Percentiles rank a stretch among this genome's conserved stretches.
phyloP scores from a whole-genome alignment of 2,888 invertebrate species.

The Parnassius apollo region DNA sequence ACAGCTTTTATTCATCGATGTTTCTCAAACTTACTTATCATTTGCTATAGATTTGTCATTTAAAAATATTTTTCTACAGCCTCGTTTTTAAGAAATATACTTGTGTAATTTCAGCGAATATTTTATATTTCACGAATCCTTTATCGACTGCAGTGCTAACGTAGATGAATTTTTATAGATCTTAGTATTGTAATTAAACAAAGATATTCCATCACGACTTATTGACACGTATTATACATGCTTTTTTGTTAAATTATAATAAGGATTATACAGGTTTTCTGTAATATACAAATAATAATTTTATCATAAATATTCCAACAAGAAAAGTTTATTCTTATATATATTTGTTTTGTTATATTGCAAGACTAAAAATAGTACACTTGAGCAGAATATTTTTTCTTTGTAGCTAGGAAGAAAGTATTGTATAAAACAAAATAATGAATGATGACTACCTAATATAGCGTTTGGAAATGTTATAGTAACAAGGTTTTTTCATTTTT shows the following conservation, averaged over 20 bases:
- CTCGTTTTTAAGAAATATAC: constrained; percentile 23
- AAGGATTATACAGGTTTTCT: constrained; percentile 42
- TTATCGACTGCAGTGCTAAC: constrained; percentile 33
- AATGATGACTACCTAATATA: constrained; percentile 25
- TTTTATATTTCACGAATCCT: constrained; percentile 22
- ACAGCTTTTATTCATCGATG: constrained; percentile 6
- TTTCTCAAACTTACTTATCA: constrained; percentile 7
- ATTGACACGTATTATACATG: constrained; percentile 39
- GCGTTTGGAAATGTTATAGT: constrained; percentile 32
- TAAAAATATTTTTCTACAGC: constrained; percentile 16
- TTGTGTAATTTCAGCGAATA: constrained; percentile 20
- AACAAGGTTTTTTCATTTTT: constrained; percentile 61
- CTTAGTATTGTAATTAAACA: constrained; percentile 33
- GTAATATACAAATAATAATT: constrained; percentile 36
- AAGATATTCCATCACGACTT: constrained; percentile 37
- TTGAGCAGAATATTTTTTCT: constrained; percentile 34
- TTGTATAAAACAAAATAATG: constrained; percentile 33
- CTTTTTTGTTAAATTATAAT: constrained; percentile 41
- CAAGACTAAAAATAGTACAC: constrained; percentile 35
- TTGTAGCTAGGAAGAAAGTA: constrained; percentile 35
- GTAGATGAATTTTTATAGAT: constrained; percentile 35
- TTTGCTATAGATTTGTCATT: constrained; percentile 19
- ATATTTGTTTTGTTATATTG: constrained; percentile 35
- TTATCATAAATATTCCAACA: constrained; percentile 38
- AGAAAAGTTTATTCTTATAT: constrained; percentile 39